A percentile compares a stretch with the other conserved stretches of the same genome.
Conservation (phyloP, 2,797 vertebrate genomes). For the Danio kyathit region DNA sequence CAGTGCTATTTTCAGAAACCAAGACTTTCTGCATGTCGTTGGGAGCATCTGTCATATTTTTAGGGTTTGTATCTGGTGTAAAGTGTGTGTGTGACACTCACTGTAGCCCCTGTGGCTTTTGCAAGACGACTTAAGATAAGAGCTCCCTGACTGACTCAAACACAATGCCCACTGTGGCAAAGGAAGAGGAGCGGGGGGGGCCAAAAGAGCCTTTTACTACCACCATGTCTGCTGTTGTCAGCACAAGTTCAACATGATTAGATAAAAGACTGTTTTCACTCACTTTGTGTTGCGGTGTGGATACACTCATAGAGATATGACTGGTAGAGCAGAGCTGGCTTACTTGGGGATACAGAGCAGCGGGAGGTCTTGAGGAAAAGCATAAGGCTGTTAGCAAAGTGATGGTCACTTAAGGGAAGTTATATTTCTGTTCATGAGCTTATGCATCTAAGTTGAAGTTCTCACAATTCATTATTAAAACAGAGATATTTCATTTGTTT, state of each 20-base stretch:
- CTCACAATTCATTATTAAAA: too few species aligned
- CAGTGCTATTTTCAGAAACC: slow-evolving; percentile 18
- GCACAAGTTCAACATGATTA: slow-evolving; percentile 79
- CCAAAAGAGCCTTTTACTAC: slow-evolving; percentile 71
- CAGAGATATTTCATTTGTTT: too few species aligned
- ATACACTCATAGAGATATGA: slow-evolving; percentile 39
- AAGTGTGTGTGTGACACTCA: slow-evolving; percentile 64
- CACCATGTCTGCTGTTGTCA: slow-evolving; percentile 74
- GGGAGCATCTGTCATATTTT: slow-evolving; percentile 66
- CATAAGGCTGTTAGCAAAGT: not conserved
- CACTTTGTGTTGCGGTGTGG: slow-evolving; percentile 61
- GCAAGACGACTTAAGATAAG: slow-evolving; percentile 69
- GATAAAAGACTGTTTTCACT: slow-evolving; percentile 69
- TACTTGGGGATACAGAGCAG: not conserved
- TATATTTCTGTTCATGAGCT: too few species aligned
- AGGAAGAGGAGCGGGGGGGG: slow-evolving; percentile 51
- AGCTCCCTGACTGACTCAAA: slow-evolving; percentile 67
- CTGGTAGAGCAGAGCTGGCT: not conserved
- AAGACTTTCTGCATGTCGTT: slow-evolving; percentile 58
- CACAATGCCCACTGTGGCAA: slow-evolving; percentile 68
- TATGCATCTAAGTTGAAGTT: too few species aligned
- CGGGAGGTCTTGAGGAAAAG: not conserved
- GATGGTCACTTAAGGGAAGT: not conserved
- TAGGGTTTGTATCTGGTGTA: slow-evolving; percentile 66
- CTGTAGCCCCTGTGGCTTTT: slow-evolving; percentile 67